These are phyloP conservation scores for Strigops habroptila DNA, from an alignment of 2,113 vertebrate genomes.

Conservation along the genomic window DNA sequence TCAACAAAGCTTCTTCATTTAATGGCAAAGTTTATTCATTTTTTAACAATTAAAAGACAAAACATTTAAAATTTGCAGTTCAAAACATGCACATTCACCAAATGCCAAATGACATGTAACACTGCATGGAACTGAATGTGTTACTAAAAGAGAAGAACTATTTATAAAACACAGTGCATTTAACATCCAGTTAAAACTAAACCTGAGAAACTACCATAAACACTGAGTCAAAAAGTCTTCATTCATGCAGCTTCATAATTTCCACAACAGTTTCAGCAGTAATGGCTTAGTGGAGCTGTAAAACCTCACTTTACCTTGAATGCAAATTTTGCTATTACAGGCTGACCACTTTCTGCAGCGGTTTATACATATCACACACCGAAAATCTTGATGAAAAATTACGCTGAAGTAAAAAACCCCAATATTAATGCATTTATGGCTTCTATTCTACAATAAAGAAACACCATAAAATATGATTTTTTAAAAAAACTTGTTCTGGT, in stretches of 20 bases:
- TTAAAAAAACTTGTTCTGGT: slow-evolving; percentile 30
- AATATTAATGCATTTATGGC: slow-evolving; percentile 64
- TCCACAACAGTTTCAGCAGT: slow-evolving; percentile 79
- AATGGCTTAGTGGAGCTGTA: slow-evolving; percentile 75
- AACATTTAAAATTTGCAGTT: slow-evolving; percentile 93
- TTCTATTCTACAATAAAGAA: slow-evolving; percentile 68
- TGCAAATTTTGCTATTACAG: slow-evolving; percentile 57
- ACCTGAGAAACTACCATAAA: slow-evolving; percentile 85
- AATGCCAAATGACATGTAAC: slow-evolving; percentile 77
- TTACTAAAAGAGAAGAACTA: slow-evolving; percentile 75
- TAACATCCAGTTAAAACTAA: slow-evolving; percentile 77
- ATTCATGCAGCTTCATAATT: slow-evolving; percentile 86
- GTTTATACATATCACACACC: slow-evolving; percentile 20
- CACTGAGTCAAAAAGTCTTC: slow-evolving; percentile 79
- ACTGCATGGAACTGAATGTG: slow-evolving; percentile 71
- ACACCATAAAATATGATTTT: slow-evolving; percentile 34
- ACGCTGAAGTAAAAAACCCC: slow-evolving; percentile 42
- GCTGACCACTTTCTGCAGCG: slow-evolving; percentile 37
- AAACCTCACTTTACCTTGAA: slow-evolving; percentile 57
- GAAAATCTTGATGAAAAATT: slow-evolving; percentile 57
- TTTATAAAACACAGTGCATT: slow-evolving; percentile 84
- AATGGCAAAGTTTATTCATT: slow-evolving; percentile 77
- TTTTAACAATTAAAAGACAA: slow-evolving; percentile 88
- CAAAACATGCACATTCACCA: slow-evolving; percentile 97
- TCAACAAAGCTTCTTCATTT: slow-evolving; percentile 32